These are phyloP conservation scores for Larimichthys crocea DNA, from an alignment of 2,113 vertebrate species.

Conservation along the genomic window DNA sequence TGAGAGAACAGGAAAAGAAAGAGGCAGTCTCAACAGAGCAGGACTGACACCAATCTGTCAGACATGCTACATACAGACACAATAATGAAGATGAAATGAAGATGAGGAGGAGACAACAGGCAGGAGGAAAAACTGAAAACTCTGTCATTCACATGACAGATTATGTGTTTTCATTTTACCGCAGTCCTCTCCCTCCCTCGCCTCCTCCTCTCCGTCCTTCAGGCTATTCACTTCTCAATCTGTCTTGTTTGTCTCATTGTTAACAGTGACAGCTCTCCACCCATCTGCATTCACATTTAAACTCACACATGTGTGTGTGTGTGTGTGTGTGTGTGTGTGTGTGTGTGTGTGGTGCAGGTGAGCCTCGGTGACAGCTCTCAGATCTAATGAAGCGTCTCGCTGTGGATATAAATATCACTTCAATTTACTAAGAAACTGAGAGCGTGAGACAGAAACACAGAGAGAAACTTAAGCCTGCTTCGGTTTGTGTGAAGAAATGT, in stretches of 20 bases:
- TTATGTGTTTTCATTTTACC: conserved; percentile 41
- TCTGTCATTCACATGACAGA: conserved; percentile 63
- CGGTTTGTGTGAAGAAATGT: background rate
- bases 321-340: conserved; percentile 2
- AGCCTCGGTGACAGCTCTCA: conserved; percentile 33
- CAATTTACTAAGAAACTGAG: conserved; percentile 33
- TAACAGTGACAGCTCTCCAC: conserved; percentile 29
- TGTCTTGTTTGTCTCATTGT: conserved; percentile 58
- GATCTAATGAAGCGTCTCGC: conserved; percentile 43
- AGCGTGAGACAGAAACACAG: background rate
- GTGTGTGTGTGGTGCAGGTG: conserved; percentile 31
- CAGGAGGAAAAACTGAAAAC: conserved; percentile 39
- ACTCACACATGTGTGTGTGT: background rate
- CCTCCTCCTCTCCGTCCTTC: background rate
- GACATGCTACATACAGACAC: conserved; percentile 26
- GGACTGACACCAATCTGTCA: conserved; percentile 78
- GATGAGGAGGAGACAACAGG: conserved; percentile 43
- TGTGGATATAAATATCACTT: conserved; percentile 54
- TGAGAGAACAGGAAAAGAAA: conserved; percentile 30
- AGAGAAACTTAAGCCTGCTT: background rate
- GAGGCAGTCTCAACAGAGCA: conserved; percentile 57
- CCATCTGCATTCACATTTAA: conserved; percentile 28
- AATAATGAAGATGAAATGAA: conserved; percentile 64
- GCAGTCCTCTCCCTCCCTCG: background rate
- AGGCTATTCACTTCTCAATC: conserved; percentile 23